phyloP scores from a whole-genome alignment of 2,888 invertebrate species.

The Thera britannica region DNA sequence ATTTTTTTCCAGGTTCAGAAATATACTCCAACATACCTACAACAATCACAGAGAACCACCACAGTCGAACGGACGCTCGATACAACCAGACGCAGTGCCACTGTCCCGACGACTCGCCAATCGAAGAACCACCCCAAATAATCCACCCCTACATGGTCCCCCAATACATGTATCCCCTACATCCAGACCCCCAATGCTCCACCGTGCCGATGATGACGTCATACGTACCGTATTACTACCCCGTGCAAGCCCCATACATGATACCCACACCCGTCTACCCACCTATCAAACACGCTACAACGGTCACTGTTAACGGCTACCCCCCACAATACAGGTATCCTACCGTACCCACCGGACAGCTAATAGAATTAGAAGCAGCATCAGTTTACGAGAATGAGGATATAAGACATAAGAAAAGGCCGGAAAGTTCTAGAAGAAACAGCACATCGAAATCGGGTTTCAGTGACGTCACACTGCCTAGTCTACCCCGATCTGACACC shows the following conservation, averaged over 20 bases:
- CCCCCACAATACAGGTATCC: slow-evolving; percentile 65
- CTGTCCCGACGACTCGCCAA: slow-evolving; percentile 50
- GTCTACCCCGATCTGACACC: slow-evolving; percentile 77
- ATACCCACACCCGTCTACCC: slow-evolving; percentile 76
- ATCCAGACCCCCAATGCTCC: slow-evolving; percentile 51
- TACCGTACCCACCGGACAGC: slow-evolving; percentile 87
- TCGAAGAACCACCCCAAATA: slow-evolving; percentile 43
- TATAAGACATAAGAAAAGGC: slow-evolving; percentile 55
- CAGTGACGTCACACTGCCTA: slow-evolving; percentile 73
- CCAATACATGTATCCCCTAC: slow-evolving; percentile 56
- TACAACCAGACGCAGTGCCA: slow-evolving; percentile 55
- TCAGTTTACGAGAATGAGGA: slow-evolving; percentile 72
- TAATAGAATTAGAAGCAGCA: slow-evolving; percentile 87
- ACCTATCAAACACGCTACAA: slow-evolving; percentile 76
- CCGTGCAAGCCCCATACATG: slow-evolving; percentile 77
- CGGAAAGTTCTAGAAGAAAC: slow-evolving; percentile 65
- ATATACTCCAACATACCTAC: slow-evolving; percentile 74
- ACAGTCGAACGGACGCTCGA: slow-evolving; percentile 49
- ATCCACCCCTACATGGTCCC: slow-evolving; percentile 55
- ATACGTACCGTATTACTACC: slow-evolving; percentile 77
- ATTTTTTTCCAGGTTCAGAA: slow-evolving; percentile 61
- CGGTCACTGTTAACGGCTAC: slow-evolving; percentile 78
- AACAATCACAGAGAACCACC: slow-evolving; percentile 51
- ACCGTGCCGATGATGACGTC: slow-evolving; percentile 68
- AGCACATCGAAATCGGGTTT: slow-evolving; percentile 73